Evolutionary conservation across 2,797 vertebrate species (phyloP), one percentile per base, ranked within the genome.

Genomic region (Aselliscus stoliczkanus): DNA sequence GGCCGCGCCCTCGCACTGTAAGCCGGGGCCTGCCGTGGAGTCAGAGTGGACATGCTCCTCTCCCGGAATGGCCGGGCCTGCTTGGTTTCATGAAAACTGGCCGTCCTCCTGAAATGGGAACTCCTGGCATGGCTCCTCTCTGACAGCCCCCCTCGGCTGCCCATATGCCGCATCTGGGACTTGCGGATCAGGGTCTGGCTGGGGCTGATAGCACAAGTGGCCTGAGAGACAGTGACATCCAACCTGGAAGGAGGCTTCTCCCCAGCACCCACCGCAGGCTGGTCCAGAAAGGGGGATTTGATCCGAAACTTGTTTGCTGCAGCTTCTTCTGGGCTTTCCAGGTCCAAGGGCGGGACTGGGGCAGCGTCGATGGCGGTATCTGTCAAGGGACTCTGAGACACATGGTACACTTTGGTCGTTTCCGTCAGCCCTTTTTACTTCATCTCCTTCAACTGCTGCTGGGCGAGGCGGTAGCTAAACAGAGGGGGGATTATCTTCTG

Each of bases 381-480:
- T 0, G 99, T 99, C 94, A 99, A 98, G 12, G 99, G 99, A 88
- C 99, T 99, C 96, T 99, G 99, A 76, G 99, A 99, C 56, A 99
- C 99, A 0, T 99, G 99, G 97, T 99, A 99, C 75, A 99, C 97
- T 91, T 99, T 99, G 27, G 99, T 99, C 83, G 99, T 99, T 96
- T 99, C 99, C 0, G 98, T 99, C 92, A 99, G 98, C 1, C 99
- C 99, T 76, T 99, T 99, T 98, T 99, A 99, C 97, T 99, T 99
- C 99, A 99, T 99, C 97, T 99, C 99, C 88, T 99, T 99, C 93
- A 99, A 95, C 98, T 99, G 99, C 97, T 99, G 99, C 96, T 99
- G 99, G 58, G 99, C 99, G 44, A 99, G 97, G 14, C 99, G 99
- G 96, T 99, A 99, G 98, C 99, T 99, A 97, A 99, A 99, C 97